A percentile compares a stretch with the other conserved stretches of the same genome.
These are phyloP conservation scores for Phalloptychus januarius DNA, from an alignment of 2,797 vertebrate species.

Conservation along the genomic window DNA sequence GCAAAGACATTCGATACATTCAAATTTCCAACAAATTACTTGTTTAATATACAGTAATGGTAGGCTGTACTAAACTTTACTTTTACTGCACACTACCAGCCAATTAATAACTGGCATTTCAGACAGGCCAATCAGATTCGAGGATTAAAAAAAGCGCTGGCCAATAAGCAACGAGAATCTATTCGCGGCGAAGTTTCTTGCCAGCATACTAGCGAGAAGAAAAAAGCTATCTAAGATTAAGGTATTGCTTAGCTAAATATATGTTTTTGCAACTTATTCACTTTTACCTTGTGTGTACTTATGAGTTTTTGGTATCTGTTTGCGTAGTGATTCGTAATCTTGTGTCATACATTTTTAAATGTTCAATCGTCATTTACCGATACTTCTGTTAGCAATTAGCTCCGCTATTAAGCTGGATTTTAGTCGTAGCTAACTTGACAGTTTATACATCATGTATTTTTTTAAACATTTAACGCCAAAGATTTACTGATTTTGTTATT, in stretches of 20 bases:
- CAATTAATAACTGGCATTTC: background rate
- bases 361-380: background rate
- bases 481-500: background rate
- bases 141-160: accelerated
- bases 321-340: background rate
- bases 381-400: background rate
- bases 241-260: background rate
- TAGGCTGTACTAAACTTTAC: background rate
- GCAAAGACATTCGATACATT: background rate
- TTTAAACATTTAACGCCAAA: background rate
- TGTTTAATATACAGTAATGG: background rate
- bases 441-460: background rate
- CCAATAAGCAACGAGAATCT: conserved; percentile 25
- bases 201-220: background rate
- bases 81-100: conserved; percentile 21
- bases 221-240: background rate
- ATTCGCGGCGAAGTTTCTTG: background rate
- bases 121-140: conserved; percentile 45
- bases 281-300: background rate
- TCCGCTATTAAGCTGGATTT: background rate
- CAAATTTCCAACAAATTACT: too few species aligned
- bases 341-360: background rate
- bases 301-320: too few species aligned
- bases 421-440: background rate
- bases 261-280: background rate